Evolutionary conservation across 2,797 vertebrate species (phyloP), one percentile per base, ranked within the genome.

Genomic region (Acrossocheilus fasciatus): DNA sequence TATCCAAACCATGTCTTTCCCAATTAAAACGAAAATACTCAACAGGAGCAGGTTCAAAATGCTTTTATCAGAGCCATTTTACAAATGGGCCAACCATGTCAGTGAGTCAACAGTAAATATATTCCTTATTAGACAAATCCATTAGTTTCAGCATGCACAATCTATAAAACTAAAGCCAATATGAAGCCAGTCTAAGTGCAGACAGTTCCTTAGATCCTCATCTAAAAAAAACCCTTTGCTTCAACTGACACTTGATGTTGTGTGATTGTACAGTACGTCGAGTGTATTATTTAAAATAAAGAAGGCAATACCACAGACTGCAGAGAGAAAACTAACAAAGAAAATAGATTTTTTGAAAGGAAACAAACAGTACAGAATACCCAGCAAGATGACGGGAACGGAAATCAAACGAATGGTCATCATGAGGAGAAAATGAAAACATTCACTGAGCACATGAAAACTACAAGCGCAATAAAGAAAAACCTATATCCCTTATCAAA

Each of bases 1-100:
- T 84, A 86, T 87, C 70, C 79, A 83, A 87, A 82, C 59, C 50
- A 41, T 64, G 59, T 87, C 69, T 84, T 83, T 83, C 81, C 82
- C 82, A 87, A 88, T 87, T 88, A 87, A 80, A 79, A 87, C 11
- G 14, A 84, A 83, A 84, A 86, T 85, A 85, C 47, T 85, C 74
- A 68, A 87, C 70, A 85, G 66, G 73, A 84, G 64, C 36, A 66
- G 70, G 81, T 69, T 68, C 52, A 82, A 69, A 68, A 70, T 59
- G 50, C 50, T 80, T 84, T 81, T 84, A 86, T 82, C 81, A 82
- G 57, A 74, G 59, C 78, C 66, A 10, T 85, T 87, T 84, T 75
- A 82, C 72, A 82, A 84, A 81, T 83, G 34, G 45, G 50, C 45
- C 41, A 73, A 77, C 50, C 57, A 59, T 84, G 81, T 76, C 70